phyloP scores from a whole-genome alignment of 2,888 invertebrate genomes.

The Drosophila ezoana region DNA sequence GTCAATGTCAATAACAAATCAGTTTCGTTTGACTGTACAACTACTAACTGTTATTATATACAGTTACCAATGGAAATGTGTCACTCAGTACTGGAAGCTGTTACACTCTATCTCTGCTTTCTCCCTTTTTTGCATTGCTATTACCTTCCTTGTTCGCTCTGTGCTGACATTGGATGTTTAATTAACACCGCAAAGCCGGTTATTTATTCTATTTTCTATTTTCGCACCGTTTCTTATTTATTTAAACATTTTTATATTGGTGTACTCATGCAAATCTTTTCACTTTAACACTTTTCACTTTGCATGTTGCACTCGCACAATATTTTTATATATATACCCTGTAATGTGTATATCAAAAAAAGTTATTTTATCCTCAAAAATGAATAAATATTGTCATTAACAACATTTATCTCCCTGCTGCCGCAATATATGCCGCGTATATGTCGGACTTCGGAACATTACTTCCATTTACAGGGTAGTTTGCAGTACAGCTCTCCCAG shows the following conservation, averaged over 20 bases:
- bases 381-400: too few species aligned
- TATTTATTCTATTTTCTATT: slow-evolving; percentile 30
- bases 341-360: background rate
- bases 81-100: slow-evolving; percentile 26
- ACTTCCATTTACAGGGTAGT: slow-evolving; percentile 12
- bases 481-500: background rate
- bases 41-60: slow-evolving; percentile 54
- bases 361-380: too few species aligned
- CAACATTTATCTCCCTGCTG: too few species aligned
- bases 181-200: slow-evolving; percentile 19
- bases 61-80: slow-evolving; percentile 48
- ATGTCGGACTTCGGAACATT: too few species aligned
- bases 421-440: too few species aligned
- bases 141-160: background rate
- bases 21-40: slow-evolving; percentile 37
- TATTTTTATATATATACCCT: background rate
- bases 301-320: background rate
- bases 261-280: slow-evolving; percentile 10
- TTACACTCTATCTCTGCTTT: slow-evolving; percentile 11
- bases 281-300: slow-evolving; percentile 12
- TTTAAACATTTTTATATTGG: slow-evolving; percentile 2
- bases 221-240: slow-evolving; percentile 7
- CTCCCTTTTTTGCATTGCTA: background rate
- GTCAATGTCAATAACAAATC: slow-evolving; percentile 18
- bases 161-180: slow-evolving; percentile 29